Conservation (phyloP, 2,113 vertebrate species). For the Aldabrachelys gigantea region DNA sequence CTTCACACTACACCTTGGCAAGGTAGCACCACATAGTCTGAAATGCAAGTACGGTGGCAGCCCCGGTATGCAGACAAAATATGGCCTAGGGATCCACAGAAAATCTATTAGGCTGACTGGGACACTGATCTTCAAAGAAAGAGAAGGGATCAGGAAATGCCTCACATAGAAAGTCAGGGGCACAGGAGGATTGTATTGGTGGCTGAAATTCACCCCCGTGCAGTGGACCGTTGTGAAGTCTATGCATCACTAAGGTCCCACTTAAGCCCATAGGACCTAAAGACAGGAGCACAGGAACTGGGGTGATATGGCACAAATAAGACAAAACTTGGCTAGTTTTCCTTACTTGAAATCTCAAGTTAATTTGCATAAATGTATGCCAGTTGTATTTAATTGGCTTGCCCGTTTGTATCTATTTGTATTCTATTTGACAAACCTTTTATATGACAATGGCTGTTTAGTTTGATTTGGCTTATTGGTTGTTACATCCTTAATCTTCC, state of each 20-base stretch:
- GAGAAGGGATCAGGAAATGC: neutral
- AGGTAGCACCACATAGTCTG: neutral
- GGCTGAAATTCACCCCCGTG: neutral
- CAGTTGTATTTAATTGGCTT: neutral
- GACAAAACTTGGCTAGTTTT: neutral
- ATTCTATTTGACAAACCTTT: constrained; percentile 24
- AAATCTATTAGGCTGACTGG: neutral
- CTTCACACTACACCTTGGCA: neutral
- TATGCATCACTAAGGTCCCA: neutral
- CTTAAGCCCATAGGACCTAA: neutral
- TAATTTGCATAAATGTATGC: neutral
- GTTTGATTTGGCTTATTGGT: neutral
- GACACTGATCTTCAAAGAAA: neutral
- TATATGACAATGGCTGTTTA: neutral
- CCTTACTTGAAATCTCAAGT: neutral
- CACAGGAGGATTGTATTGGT: neutral
- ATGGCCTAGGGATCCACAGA: neutral
- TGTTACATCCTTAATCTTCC: neutral
- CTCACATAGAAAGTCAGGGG: neutral
- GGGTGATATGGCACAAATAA: neutral
- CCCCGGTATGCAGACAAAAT: neutral
- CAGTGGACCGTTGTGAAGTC: neutral
- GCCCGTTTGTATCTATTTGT: neutral
- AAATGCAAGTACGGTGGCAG: neutral
- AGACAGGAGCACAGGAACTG: neutral